Evolutionary conservation across 1,140 invertebrate species (phyloP), one percentile per base, ranked within the genome.

Genomic region (Brachionus paranguensis): DNA sequence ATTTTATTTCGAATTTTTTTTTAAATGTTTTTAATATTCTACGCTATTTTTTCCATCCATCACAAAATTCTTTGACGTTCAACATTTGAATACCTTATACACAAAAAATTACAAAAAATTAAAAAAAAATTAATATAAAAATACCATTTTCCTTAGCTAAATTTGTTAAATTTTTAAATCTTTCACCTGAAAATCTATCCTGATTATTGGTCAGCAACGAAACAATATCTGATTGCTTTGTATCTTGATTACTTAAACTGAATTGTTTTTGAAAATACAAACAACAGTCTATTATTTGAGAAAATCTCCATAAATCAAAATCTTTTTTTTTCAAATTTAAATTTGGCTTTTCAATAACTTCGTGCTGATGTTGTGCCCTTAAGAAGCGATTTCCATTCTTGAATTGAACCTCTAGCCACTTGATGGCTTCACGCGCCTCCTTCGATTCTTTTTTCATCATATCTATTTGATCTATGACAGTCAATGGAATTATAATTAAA

Each of bases 391-490:
- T 95, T 10, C 95, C 95, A 85, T 92, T 92, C 83, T 93, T 92
- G 20, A 96, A 92, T 89, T 96, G 94, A 27, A 91, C 89, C 88
- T 96, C 95, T 70, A 97, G 89, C 95, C 95, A 96, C 85, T 95
- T 93, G 74, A 95, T 96, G 2, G 94, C 94, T 87, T 96, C 94
- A 70, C 95, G 91, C 0, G 95, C 95, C 85, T 92, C 91, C 79
- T 85, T 91, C 85, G 88, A 91, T 91, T 93, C 87, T 92, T 93
- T 93, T 89, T 97, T 96, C 74, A 95, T 88, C 83, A 94, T 93
- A 87, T 96, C 95, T 86, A 96, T 89, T 65, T 93, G 93, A 85
- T 94, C 94, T 78, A 96, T 92, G 55, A 96, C 95, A 87, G 93
- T 91, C 86, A 92, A 91, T 4, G 94, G 94, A 85, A 95, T 92